phyloP scores from a whole-genome alignment of 2,113 vertebrate species.

The Pitta sordida region DNA sequence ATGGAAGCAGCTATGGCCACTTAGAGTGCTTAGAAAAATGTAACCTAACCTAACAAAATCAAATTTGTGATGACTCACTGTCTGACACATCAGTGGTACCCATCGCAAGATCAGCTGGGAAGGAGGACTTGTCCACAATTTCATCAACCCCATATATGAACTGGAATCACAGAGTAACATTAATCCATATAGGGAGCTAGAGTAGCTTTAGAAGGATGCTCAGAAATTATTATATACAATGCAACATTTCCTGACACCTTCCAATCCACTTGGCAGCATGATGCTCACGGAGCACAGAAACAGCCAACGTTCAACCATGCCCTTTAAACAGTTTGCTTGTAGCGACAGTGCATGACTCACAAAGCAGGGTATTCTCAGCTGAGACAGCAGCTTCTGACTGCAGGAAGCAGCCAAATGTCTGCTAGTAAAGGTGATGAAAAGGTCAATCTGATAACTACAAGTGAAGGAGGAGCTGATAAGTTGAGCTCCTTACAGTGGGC shows the following conservation, averaged over 20 bases:
- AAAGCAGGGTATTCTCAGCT: slow-evolving; percentile 51
- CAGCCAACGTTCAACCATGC: slow-evolving; percentile 15
- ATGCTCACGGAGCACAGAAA: neutral
- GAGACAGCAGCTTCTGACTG: slow-evolving; percentile 62
- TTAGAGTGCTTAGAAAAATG: neutral
- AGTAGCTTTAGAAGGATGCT: neutral
- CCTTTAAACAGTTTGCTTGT: slow-evolving; percentile 30
- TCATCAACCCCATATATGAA: neutral
- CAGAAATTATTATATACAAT: neutral
- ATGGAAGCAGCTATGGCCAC: neutral
- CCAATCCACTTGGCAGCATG: neutral
- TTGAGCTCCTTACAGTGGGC: neutral
- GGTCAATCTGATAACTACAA: slow-evolving; percentile 1
- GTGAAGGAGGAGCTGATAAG: neutral
- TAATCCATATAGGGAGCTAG: neutral
- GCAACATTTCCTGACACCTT: neutral
- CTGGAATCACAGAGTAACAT: neutral
- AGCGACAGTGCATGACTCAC: slow-evolving; percentile 48
- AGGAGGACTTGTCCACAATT: neutral
- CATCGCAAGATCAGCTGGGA: neutral
- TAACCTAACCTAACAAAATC: neutral
- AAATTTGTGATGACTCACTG: slow-evolving; percentile 7
- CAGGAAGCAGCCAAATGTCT: slow-evolving; percentile 21
- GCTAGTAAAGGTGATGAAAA: slow-evolving; percentile 38
- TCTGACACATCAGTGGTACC: neutral